Base-by-base conservation (phyloP, 2,888 invertebrate genomes). In the Drosophila anceps region DNA sequence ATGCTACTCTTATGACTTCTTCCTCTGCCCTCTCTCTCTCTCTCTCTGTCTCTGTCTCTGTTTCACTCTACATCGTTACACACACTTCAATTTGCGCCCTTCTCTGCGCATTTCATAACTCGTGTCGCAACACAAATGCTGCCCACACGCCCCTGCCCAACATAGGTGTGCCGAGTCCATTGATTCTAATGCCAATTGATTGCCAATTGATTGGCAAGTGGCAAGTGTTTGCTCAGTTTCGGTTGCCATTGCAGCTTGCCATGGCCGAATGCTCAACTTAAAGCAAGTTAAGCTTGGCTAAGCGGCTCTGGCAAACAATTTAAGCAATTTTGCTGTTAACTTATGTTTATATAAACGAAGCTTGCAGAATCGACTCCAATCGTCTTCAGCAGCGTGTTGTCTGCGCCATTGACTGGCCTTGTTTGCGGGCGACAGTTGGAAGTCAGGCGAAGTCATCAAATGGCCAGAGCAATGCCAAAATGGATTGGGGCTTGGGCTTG, bases 191-290 rank as follows among this genome's bases (percentile, higher is more conserved):
- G 66, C 44, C 67, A 73, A 76, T 82, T 82, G 86, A 84, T 84
- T 75, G 86, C 79, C 84, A 81, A 82, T 84, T 85, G 84, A 85
- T 85, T 76, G 80, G 69, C 55, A 31, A 57, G 35, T 76, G 80
- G 69, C 55, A 31, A 57, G 35, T 59, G 31, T 33, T 64, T 18
- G 58, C 20, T 2, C 15, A 31, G 48, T 48, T 55, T 43, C 9
- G n/a, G n/a, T 4, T 20, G 51, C 20, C 12, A 13, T 12, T 13
- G n/a, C 20, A 39, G n/a, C 18, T n/a, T n/a, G n/a, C 31, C 13
- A 2, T 50, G 29, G 15, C 39, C 18, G 24, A 29, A 31, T 51
- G 18, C 18, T 44, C 50, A 53, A 64, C 68, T 54, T 51, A 12
- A 69, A 51, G 33, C 66, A 43, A 44, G 73, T 70, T 35, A 46